Percentiles rank a stretch among this genome's conserved stretches.
phyloP scores from a whole-genome alignment of 2,797 vertebrate genomes.

The Peromyscus attwateri region DNA sequence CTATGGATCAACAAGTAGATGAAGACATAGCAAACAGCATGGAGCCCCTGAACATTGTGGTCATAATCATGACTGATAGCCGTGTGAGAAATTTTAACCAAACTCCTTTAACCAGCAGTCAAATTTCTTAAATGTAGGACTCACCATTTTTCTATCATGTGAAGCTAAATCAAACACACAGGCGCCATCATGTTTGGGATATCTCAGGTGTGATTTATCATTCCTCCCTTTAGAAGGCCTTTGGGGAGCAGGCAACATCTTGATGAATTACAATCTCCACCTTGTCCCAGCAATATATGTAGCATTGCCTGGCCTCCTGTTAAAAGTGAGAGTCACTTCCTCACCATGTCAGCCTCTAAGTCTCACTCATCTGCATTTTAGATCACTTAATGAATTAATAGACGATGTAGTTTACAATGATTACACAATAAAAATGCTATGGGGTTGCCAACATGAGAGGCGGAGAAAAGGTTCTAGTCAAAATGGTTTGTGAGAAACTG shows the following conservation, averaged over 20 bases:
- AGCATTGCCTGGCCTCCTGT: background rate
- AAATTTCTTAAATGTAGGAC: constrained; percentile 61
- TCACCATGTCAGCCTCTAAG: background rate
- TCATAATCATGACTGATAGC: background rate
- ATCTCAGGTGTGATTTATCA: constrained; percentile 64
- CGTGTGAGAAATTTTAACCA: constrained; percentile 32
- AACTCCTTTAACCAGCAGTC: constrained; percentile 53
- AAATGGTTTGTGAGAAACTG: background rate
- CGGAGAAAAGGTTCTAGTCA: constrained; percentile 35
- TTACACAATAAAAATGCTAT: constrained; percentile 2
- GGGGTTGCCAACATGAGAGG: background rate
- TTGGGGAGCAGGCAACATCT: constrained; percentile 52
- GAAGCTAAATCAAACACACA: constrained; percentile 72
- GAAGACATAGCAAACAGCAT: background rate
- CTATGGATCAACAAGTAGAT: background rate
- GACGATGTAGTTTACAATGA: background rate
- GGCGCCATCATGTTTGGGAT: constrained; percentile 46
- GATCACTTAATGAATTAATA: background rate
- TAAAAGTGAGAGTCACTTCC: background rate
- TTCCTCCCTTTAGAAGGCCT: constrained; percentile 55
- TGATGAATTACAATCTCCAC: constrained; percentile 48
- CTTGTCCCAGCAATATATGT: background rate
- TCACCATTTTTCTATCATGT: constrained; percentile 45
- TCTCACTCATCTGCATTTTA: background rate
- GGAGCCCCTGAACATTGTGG: background rate